phyloP scores from a whole-genome alignment of 2,888 invertebrate species.

The Parochlus steinenii region DNA sequence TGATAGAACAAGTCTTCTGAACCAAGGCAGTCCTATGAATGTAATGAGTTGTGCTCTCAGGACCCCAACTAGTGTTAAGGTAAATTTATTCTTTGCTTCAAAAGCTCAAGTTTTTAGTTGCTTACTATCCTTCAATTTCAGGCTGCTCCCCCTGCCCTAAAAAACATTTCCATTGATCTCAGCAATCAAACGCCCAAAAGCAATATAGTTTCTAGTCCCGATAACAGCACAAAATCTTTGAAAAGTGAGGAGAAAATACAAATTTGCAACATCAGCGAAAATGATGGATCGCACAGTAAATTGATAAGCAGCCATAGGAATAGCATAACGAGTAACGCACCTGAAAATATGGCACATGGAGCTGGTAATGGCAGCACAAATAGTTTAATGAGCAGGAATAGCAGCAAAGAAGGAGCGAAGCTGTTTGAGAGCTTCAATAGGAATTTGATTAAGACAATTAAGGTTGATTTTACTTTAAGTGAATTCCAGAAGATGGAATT shows the following conservation, averaged over 20 bases:
- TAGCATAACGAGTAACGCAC: too few relatives aligned
- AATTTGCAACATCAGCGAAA: not conserved
- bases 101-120: too few relatives aligned
- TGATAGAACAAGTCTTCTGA: too few relatives aligned
- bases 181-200: not conserved
- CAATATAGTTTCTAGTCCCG: not conserved
- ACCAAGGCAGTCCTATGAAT: too few relatives aligned
- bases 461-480: slow-evolving; percentile 19
- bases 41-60: too few relatives aligned
- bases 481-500: not conserved
- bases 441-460: slow-evolving; percentile 30
- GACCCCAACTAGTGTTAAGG: too few relatives aligned
- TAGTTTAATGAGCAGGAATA: slow-evolving; percentile 30
- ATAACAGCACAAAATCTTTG: not conserved
- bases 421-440: slow-evolving; percentile 30
- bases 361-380: slow-evolving; percentile 24
- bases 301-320: too few relatives aligned
- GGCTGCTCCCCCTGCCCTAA: too few relatives aligned
- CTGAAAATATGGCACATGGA: not conserved
- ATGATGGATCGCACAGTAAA: not conserved
- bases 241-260: not conserved
- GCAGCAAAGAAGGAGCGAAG: slow-evolving; percentile 28
- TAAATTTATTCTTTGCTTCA: too few relatives aligned
- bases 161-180: too few relatives aligned
- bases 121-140: too few relatives aligned